A percentile compares a stretch with the other conserved stretches of the same genome.
These are phyloP conservation scores for Centruroides vittatus DNA, from an alignment of 1,140 invertebrate species.

Conservation along the genomic window DNA sequence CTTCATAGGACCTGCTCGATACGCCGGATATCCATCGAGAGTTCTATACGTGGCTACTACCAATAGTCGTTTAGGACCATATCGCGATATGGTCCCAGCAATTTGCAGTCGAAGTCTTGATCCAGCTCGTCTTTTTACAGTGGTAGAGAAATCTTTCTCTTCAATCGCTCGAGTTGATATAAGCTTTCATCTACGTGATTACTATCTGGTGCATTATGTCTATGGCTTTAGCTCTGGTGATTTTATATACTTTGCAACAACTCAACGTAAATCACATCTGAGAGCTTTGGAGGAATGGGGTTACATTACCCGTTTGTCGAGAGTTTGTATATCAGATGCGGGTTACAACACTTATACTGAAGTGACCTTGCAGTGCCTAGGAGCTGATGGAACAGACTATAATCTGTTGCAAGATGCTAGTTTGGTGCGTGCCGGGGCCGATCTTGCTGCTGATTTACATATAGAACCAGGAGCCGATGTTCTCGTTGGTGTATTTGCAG, in stretches of 20 bases:
- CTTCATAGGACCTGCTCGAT: constrained; percentile 82
- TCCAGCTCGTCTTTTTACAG: constrained; percentile 44
- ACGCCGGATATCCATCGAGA: constrained; percentile 48
- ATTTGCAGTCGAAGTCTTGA: constrained; percentile 56
- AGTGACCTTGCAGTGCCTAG: constrained; percentile 72
- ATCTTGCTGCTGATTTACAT: constrained; percentile 60
- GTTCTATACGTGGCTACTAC: constrained; percentile 89
- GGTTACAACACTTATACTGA: constrained; percentile 89
- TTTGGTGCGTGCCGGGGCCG: constrained; percentile 58
- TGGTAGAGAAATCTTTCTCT: constrained; percentile 68
- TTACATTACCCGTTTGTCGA: constrained; percentile 73
- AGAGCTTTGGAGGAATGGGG: constrained; percentile 71
- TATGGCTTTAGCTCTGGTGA: constrained; percentile 90
- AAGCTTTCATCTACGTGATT: constrained; percentile 67
- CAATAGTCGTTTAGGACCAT: constrained; percentile 80
- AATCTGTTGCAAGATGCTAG: constrained; percentile 85
- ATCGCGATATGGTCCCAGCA: constrained; percentile 83
- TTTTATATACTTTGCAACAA: constrained; percentile 88
- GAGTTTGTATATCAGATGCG: constrained; percentile 83
- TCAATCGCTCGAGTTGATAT: constrained; percentile 81
- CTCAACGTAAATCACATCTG: constrained; percentile 81
- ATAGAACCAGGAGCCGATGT: constrained; percentile 59
- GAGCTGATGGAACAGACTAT: constrained; percentile 47
- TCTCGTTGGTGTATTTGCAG: constrained; percentile 69
- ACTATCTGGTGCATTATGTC: constrained; percentile 85